Percentiles rank a stretch among this genome's conserved stretches.
Conservation (phyloP, 2,797 vertebrate genomes). For the Crypturellus tataupa region DNA sequence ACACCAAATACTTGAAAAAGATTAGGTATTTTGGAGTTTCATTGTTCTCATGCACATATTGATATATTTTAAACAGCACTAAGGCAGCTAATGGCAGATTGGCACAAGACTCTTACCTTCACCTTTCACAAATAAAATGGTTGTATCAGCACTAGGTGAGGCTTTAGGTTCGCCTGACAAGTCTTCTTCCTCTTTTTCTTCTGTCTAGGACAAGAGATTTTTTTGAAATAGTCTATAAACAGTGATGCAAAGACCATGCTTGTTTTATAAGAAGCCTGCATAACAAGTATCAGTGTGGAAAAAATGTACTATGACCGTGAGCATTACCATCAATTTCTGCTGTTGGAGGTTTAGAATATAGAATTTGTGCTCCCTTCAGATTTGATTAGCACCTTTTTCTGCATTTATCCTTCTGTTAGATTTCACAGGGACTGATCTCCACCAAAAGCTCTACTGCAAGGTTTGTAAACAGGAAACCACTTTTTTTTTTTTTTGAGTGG, state of each 20-base stretch:
- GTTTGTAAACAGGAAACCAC: background rate
- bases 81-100: background rate
- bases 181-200: slow-evolving; percentile 96
- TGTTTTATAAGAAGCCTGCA: background rate
- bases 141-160: slow-evolving; percentile 96
- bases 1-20: background rate
- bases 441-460: background rate
- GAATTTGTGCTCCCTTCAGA: background rate
- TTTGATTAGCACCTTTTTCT: background rate
- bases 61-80: background rate
- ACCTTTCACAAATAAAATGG: slow-evolving; percentile 97
- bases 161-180: slow-evolving; percentile 93
- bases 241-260: slow-evolving; percentile 19
- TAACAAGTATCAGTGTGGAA: background rate
- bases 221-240: slow-evolving; percentile 61
- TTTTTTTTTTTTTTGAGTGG: background rate
- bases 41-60: background rate
- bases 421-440: background rate
- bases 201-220: slow-evolving; percentile 84
- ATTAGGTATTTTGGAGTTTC: background rate
- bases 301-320: background rate
- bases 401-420: background rate
- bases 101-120: slow-evolving; percentile 85
- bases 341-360: background rate
- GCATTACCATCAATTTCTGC: background rate